These are phyloP conservation scores for Siderastrea radians DNA, from an alignment of 92 coral and sea anemone genomes.

Conservation along the genomic window DNA sequence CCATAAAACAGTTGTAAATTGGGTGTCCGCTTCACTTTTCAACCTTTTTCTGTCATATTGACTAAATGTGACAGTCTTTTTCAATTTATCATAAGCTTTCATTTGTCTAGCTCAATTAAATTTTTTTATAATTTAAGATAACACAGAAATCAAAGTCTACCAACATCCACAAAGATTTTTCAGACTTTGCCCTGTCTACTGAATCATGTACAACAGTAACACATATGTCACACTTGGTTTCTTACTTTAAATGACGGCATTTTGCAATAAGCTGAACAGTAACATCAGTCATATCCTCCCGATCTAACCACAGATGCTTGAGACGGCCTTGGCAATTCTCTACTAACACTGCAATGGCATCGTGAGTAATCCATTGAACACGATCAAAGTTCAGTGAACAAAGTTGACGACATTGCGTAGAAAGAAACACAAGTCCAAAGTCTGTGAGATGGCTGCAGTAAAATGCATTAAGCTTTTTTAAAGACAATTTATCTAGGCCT, in stretches of 20 bases:
- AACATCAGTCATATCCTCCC: conserved; percentile 85
- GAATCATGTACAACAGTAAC: neutral
- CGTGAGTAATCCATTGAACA: conserved; percentile 93
- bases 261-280: conserved; percentile 74
- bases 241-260: conserved; percentile 86
- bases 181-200: too few species aligned
- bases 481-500: conserved; percentile 60
- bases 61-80: too few species aligned
- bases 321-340: conserved; percentile 67
- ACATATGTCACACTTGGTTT: neutral
- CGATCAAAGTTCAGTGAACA: conserved; percentile 90
- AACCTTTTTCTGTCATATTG: too few species aligned
- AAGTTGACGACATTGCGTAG: conserved; percentile 67
- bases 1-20: too few species aligned
- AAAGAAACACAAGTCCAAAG: conserved; percentile 64
- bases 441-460: conserved; percentile 90
- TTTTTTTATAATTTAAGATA: too few species aligned
- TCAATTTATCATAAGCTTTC: too few species aligned
- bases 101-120: too few species aligned
- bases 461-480: conserved; percentile 78
- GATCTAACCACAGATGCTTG: conserved; percentile 92
- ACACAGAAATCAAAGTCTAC: too few species aligned
- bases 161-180: too few species aligned
- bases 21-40: too few species aligned
- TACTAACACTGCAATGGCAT: conserved; percentile 79